Evolutionary conservation across 2,113 vertebrate species (phyloP), one percentile per base, ranked within the genome.

Genomic region (Actenoides hombroni): DNA sequence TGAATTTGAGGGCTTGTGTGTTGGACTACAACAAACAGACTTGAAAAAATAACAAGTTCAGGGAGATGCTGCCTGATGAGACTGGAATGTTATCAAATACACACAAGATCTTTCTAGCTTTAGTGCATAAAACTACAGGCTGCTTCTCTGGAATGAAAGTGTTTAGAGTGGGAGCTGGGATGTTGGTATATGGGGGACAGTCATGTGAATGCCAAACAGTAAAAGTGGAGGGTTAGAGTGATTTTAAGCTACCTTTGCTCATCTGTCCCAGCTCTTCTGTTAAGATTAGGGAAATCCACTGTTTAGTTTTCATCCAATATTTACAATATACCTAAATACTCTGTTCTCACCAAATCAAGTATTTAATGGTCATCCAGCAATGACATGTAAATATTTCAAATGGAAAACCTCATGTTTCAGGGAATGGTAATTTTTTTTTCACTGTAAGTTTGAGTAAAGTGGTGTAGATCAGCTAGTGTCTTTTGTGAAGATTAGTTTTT

Each of bases 401-500:
- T 42, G n/a, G n/a, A 37, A 70, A 70, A 89, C 20, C 37, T 60
- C 54, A 8, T 0, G 0, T 85, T 94, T 90, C 3, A 4, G 19
- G 39, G 35, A 78, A 67, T 23, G 13, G 48, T 33, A 17, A 17
- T 20, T 48, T 35, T 35, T 64, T 12, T 67, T 94, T 67, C 42
- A 31, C 31, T 53, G 10, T 78, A 78, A 73, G 28, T 84, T 88
- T 78, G 48, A 63, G 20, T 56, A 39, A 95, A 86, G 48, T 64
- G 37, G 17, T 44, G 18, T 87, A 70, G 68, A 35, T 69, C 73
- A 77, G 28, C 19, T 3, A 28, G 11, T 42, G 42, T 63, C 73
- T 94, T 94, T 88, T 86, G 33, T 0, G 3, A 94, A 96, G 54
- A 77, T 44, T 78, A 65, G 51, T 46, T 97, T 91, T 92, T 84